These are phyloP conservation scores for Diogma glabrata DNA, from an alignment of 2,888 invertebrate species.

Conservation along the genomic window DNA sequence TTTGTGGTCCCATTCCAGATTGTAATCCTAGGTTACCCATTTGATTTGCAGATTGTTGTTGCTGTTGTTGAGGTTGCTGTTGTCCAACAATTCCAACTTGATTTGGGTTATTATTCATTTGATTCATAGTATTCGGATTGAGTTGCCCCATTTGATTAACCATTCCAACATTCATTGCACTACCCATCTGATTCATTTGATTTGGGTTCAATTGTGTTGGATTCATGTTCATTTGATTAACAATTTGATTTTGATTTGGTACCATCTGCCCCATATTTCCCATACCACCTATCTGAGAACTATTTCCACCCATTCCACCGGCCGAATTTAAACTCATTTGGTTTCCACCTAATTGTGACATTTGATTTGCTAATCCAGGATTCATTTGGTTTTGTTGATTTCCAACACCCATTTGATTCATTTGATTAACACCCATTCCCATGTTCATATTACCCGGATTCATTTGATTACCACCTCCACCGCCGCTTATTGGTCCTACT, in stretches of 20 bases:
- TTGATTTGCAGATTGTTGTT: background rate
- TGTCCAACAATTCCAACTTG: background rate
- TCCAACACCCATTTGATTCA: conserved; percentile 24
- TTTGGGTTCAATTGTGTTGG: conserved; percentile 26
- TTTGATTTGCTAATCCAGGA: conserved; percentile 27
- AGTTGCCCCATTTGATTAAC: conserved; percentile 18
- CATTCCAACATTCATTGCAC: conserved; percentile 2
- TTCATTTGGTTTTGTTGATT: conserved; percentile 22
- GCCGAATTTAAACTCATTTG: conserved; percentile 35
- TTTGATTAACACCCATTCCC: conserved; percentile 38
- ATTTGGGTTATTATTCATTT: conserved; percentile 34
- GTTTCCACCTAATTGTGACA: conserved; percentile 31
- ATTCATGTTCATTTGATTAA: conserved; percentile 23
- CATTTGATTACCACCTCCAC: conserved; percentile 24
- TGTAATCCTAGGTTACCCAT: conserved; percentile 29
- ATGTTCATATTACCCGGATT: conserved; percentile 29
- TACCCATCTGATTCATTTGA: conserved; percentile 30
- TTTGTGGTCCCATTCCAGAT: conserved; percentile 23
- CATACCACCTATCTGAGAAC: conserved; percentile 20
- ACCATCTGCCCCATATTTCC: conserved; percentile 7
- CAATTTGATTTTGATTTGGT: conserved; percentile 25
- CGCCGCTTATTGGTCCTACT: conserved; percentile 22
- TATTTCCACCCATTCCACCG: conserved; percentile 24
- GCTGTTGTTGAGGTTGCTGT: background rate
- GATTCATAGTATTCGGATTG: conserved; percentile 35